Base-by-base conservation (phyloP, 2,113 vertebrate species). In the Neolamprologus hecqui region DNA sequence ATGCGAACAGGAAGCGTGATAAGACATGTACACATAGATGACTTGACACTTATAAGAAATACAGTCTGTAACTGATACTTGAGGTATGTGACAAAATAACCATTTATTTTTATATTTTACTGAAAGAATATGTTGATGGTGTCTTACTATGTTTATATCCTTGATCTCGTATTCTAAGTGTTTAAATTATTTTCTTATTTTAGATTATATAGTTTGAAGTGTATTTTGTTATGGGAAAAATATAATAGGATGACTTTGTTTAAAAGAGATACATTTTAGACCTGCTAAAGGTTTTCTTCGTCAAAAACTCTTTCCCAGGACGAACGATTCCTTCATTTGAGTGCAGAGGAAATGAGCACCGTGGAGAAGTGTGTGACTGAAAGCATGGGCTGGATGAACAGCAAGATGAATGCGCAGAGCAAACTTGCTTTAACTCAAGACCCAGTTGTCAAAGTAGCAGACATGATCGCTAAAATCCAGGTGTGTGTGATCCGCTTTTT, bases 321-420 rank as follows among this genome's bases (percentile, higher is more conserved):
- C 93, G 98, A 99, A 94, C 97, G 96, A 84, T 98, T 97, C 0
- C 93, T 97, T 83, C 98, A 99, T 86, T 92, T 99, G 85, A 97
- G 95, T 87, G 88, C 95, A 88, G 96, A 96, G 83, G 98, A 99
- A 86, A 96, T 98, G 92, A 96, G 95, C 75, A 94, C 94, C 21
- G 97, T 98, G 88, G 98, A 99, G 94, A 98, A 97, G 93, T 96
- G 91, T 58, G 96, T 97, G 47, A 97, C 51, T 73, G 98, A 98
- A 65, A 95, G 96, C 87, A 98, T 98, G 97, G 96, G 88, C 79
- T 99, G 98, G 98, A 96, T 99, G 95, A 98, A 98, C 89, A 96
- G 95, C 93, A 98, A 96, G 93, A 98, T 99, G 97, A 98, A 98
- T 19, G 96, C 97, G 33, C 98, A 99, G 90, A 98, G 97, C 91